Conservation (phyloP, 2,888 invertebrate genomes). For the Abrostola triplasia region DNA sequence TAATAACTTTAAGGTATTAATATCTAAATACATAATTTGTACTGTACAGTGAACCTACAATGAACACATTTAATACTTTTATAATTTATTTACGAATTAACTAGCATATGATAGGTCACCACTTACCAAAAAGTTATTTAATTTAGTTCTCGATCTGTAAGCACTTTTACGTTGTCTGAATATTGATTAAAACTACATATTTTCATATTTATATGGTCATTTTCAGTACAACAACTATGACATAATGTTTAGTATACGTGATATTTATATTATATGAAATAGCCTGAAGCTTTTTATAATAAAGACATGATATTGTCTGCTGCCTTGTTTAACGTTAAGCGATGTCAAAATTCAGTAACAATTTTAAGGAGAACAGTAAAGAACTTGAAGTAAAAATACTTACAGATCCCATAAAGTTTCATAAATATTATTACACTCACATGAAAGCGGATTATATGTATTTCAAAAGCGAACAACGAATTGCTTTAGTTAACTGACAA, state of each 20-base stretch:
- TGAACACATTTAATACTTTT: conserved; percentile 49
- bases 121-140: conserved; percentile 64
- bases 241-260: not conserved
- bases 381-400: conserved; percentile 62
- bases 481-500: conserved; percentile 79
- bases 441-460: conserved; percentile 80
- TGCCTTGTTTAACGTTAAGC: not conserved
- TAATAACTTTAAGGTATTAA: conserved; percentile 12
- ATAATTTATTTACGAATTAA: conserved; percentile 4
- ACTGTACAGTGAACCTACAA: conserved; percentile 45
- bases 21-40: conserved; percentile 48
- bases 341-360: not conserved
- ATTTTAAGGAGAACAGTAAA: conserved; percentile 10
- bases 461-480: conserved; percentile 77
- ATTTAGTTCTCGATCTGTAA: conserved; percentile 64
- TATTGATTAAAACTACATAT: conserved; percentile 22
- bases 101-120: conserved; percentile 62
- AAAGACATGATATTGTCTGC: not conserved
- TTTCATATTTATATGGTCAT: conserved; percentile 20
- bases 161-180: conserved; percentile 52
- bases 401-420: conserved; percentile 68
- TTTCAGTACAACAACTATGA: conserved; percentile 10
- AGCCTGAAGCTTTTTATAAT: too few relatives aligned
- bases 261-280: not conserved
- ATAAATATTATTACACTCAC: conserved; percentile 76